A percentile compares a stretch with the other conserved stretches of the same genome.
These are phyloP conservation scores for Lagria hirta DNA, from an alignment of 2,888 invertebrate genomes.

Conservation along the genomic window DNA sequence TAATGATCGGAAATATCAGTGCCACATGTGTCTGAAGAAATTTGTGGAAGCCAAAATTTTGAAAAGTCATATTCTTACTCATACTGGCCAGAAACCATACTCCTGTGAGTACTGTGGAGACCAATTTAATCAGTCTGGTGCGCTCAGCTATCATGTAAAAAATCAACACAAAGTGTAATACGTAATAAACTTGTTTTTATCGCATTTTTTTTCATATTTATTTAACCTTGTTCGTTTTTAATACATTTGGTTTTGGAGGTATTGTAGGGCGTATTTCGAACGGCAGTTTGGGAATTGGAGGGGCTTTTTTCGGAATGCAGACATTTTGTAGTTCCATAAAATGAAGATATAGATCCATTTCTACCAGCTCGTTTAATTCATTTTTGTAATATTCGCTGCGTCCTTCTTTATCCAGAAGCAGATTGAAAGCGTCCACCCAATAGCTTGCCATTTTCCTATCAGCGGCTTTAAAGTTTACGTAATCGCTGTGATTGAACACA, in stretches of 20 bases:
- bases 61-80: conserved; percentile 45
- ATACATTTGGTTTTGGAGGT: conserved; percentile 36
- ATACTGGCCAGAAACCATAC: conserved; percentile 46
- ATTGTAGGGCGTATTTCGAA: conserved; percentile 34
- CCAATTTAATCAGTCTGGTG: conserved; percentile 42
- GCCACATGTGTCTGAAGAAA: conserved; percentile 46
- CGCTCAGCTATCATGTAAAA: conserved; percentile 22
- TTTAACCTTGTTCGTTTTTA: neutral
- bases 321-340: conserved; percentile 49
- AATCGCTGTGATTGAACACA: conserved; percentile 41
- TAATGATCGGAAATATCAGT: conserved; percentile 43
- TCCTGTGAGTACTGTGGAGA: conserved; percentile 45
- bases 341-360: conserved; percentile 48
- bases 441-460: conserved; percentile 42
- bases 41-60: conserved; percentile 46
- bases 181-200: neutral
- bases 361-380: conserved; percentile 45
- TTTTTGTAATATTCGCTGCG: conserved; percentile 43
- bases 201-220: no score
- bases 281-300: conserved; percentile 41
- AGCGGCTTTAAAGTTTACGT: conserved; percentile 47
- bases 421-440: conserved; percentile 49
- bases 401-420: conserved; percentile 43
- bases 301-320: conserved; percentile 44
- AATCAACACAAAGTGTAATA: conserved; percentile 10